These are phyloP conservation scores for Brachionus manjavacas DNA, from an alignment of 1,140 invertebrate genomes.

Conservation along the genomic window DNA sequence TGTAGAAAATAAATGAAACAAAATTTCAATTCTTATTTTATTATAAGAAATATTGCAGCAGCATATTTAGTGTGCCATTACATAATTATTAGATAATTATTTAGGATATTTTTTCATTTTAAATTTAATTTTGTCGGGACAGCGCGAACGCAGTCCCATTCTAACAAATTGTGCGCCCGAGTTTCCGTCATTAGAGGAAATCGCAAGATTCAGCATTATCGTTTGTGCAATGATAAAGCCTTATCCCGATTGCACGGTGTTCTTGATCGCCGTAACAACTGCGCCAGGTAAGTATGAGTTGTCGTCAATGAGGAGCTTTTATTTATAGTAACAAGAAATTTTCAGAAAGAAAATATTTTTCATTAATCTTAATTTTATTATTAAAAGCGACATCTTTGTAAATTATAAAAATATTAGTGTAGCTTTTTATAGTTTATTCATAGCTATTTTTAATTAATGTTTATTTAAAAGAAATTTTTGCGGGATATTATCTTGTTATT, in stretches of 20 bases:
- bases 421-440: too few species aligned
- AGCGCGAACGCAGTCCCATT: slow-evolving; percentile 43
- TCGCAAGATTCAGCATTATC: slow-evolving; percentile 39
- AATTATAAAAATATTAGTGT: background rate
- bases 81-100: too few species aligned
- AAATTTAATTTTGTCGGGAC: slow-evolving; percentile 29
- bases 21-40: too few species aligned
- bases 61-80: too few species aligned
- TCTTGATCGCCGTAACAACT: slow-evolving; percentile 42
- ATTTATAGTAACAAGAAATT: background rate
- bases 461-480: too few species aligned
- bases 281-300: slow-evolving; percentile 43
- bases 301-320: background rate
- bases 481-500: too few species aligned
- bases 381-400: background rate
- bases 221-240: slow-evolving; percentile 41
- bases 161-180: slow-evolving; percentile 43
- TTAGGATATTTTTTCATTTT: background rate
- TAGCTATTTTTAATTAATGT: too few species aligned
- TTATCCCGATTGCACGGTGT: slow-evolving; percentile 41
- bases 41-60: too few species aligned
- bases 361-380: background rate
- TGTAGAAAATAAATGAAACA: too few species aligned
- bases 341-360: background rate
- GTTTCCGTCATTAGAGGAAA: slow-evolving; percentile 43